Percentiles rank a stretch among this genome's conserved stretches.
phyloP scores from a whole-genome alignment of 2,113 vertebrate genomes.

The Cyprinodon variegatus region DNA sequence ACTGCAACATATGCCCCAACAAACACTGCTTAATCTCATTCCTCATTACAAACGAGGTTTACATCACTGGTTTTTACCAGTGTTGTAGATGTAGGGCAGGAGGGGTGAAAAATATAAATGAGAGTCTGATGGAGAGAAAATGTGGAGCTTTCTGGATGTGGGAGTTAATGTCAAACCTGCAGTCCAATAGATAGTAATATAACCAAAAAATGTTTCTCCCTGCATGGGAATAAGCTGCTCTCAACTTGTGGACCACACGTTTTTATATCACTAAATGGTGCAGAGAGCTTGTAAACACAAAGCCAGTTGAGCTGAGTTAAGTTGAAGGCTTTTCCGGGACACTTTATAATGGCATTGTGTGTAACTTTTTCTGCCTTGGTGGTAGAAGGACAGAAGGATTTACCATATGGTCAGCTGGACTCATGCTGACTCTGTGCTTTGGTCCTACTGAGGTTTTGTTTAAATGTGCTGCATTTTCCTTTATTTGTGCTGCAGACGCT shows the following conservation, averaged over 20 bases:
- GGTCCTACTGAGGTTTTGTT: constrained; percentile 10
- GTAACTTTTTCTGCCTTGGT: constrained; percentile 42
- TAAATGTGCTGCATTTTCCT: background rate
- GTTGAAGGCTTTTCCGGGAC: constrained; percentile 33
- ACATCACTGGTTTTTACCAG: background rate
- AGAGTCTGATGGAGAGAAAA: constrained; percentile 38
- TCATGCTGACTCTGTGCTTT: constrained; percentile 28
- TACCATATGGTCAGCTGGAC: constrained; percentile 65
- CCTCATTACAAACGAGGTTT: background rate
- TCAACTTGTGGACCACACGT: constrained; percentile 11
- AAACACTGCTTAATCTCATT: background rate
- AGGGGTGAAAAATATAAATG: constrained; percentile 33
- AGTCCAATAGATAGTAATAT: constrained; percentile 2
- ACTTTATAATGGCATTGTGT: constrained; percentile 25
- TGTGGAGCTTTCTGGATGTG: constrained; percentile 53
- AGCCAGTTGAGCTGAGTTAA: constrained; percentile 2
- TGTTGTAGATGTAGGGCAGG: background rate
- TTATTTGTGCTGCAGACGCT: constrained; percentile 18
- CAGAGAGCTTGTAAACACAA: background rate
- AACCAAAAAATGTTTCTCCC: constrained; percentile 25
- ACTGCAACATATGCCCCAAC: background rate
- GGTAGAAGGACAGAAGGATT: constrained; percentile 64
- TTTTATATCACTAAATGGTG: background rate
- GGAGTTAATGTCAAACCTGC: constrained; percentile 22
- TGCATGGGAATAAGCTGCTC: constrained; percentile 11